Evolutionary conservation across 1,140 invertebrate genomes (phyloP).

Genomic region (Euura lappo): DNA sequence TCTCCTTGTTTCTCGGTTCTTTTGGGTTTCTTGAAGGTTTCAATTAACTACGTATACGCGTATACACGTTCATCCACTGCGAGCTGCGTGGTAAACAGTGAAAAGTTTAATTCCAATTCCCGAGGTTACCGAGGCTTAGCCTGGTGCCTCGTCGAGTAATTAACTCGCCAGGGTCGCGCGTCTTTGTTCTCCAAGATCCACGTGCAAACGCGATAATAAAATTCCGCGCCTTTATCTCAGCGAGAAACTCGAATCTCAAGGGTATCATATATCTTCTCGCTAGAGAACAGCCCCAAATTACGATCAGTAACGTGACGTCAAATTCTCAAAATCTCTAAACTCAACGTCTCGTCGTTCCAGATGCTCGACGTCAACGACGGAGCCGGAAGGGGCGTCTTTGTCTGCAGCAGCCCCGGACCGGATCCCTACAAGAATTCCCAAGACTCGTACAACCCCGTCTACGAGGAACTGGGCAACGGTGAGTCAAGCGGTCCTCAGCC

Average conservation of each 20-base stretch:
- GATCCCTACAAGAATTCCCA: slow-evolving; percentile 71
- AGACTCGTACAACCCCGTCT: slow-evolving; percentile 73
- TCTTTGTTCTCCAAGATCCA: background rate
- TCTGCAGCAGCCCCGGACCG: slow-evolving; percentile 72
- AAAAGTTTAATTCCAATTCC: slow-evolving; percentile 6
- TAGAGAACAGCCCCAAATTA: too few relatives aligned
- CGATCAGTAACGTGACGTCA: too few relatives aligned
- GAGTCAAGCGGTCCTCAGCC: slow-evolving; percentile 21
- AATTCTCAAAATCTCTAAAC: too few relatives aligned
- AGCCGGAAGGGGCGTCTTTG: slow-evolving; percentile 57
- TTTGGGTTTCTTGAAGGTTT: background rate
- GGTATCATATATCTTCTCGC: too few relatives aligned
- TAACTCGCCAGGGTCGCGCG: background rate
- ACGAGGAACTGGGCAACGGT: slow-evolving; percentile 72
- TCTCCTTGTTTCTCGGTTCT: background rate
- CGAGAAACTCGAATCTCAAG: too few relatives aligned
- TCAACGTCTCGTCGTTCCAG: slow-evolving; percentile 46
- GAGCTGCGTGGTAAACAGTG: slow-evolving; percentile 1
- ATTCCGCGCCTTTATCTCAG: too few relatives aligned
- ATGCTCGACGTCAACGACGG: slow-evolving; percentile 68
- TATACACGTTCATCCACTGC: background rate
- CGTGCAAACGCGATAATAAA: too few relatives aligned
- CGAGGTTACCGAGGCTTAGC: background rate
- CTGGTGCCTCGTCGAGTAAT: slow-evolving; percentile 1
- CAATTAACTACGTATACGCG: background rate